Conservation (phyloP, 1,140 invertebrate genomes). For the Anoplophora glabripennis region DNA sequence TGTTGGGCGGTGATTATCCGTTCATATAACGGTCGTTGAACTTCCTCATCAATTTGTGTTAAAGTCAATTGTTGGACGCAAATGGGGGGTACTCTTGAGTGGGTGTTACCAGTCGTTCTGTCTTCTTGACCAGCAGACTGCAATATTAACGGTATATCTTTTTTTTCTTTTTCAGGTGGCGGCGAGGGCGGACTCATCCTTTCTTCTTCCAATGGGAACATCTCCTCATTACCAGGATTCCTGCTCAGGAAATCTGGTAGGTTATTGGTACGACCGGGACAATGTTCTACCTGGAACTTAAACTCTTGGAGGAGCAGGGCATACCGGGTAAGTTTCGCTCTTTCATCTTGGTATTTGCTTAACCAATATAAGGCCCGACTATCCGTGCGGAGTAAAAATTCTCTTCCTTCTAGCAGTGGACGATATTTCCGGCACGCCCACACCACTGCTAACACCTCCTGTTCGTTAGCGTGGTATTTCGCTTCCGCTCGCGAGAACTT, state of each 20-base stretch:
- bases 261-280: constrained; percentile 33
- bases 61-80: no score
- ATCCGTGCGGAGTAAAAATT: constrained; percentile 19
- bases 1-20: no score
- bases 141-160: no score
- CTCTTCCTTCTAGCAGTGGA: constrained; percentile 39
- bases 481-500: constrained; percentile 7
- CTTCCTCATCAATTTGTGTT: no score
- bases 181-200: no score
- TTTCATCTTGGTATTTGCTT: constrained; percentile 21
- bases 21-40: no score
- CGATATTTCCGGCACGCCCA: constrained; percentile 45
- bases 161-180: no score
- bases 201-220: no score
- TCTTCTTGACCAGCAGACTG: no score
- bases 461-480: constrained; percentile 39
- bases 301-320: constrained; percentile 34
- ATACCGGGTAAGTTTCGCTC: constrained; percentile 39
- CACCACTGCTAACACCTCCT: constrained; percentile 50
- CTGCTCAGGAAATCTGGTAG: constrained; percentile 29
- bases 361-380: constrained; percentile 34
- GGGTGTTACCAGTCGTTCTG: no score
- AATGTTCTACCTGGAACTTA: constrained; percentile 28
- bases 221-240: no score
- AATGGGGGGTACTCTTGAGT: no score